Evolutionary conservation across 2,888 invertebrate genomes (phyloP).

Genomic region (Cephalotes varians): DNA sequence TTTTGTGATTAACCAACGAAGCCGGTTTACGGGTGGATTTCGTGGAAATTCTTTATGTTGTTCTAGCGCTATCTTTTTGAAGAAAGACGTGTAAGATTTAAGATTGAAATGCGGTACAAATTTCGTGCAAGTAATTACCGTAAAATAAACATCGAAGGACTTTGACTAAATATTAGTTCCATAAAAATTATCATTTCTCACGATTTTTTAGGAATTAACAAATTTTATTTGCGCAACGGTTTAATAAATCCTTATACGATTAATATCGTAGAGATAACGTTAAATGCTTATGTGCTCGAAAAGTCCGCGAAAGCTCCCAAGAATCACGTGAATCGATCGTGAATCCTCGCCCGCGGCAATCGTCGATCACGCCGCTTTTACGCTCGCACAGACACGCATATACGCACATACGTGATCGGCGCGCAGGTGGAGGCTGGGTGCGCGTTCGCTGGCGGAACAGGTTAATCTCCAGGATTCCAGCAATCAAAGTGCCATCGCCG

Average conservation of each 20-base stretch:
- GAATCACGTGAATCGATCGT: slow-evolving; percentile 48
- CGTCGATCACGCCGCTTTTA: slow-evolving; percentile 46
- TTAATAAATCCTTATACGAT: slow-evolving; percentile 4
- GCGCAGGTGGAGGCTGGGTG: slow-evolving; percentile 60
- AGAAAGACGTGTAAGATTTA: neutral
- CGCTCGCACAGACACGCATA: slow-evolving; percentile 17
- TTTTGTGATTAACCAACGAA: slow-evolving; percentile 70
- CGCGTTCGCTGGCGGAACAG: slow-evolving; percentile 73
- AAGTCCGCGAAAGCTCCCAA: slow-evolving; percentile 29
- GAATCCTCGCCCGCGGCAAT: slow-evolving; percentile 45
- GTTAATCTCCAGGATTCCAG: slow-evolving; percentile 79
- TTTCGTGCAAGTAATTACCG: neutral
- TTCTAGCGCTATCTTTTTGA: neutral
- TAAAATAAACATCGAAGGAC: neutral
- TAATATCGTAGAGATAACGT: slow-evolving; percentile 11
- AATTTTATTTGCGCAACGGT: neutral
- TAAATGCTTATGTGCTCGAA: slow-evolving; percentile 6
- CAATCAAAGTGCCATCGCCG: slow-evolving; percentile 78
- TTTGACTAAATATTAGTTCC: neutral
- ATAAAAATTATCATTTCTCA: neutral
- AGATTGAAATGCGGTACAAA: neutral
- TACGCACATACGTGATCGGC: slow-evolving; percentile 2
- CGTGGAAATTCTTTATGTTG: neutral
- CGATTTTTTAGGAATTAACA: neutral
- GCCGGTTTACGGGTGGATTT: slow-evolving; percentile 31